Conservation (phyloP, 2,888 invertebrate genomes). For the Lochmaea capreae region DNA sequence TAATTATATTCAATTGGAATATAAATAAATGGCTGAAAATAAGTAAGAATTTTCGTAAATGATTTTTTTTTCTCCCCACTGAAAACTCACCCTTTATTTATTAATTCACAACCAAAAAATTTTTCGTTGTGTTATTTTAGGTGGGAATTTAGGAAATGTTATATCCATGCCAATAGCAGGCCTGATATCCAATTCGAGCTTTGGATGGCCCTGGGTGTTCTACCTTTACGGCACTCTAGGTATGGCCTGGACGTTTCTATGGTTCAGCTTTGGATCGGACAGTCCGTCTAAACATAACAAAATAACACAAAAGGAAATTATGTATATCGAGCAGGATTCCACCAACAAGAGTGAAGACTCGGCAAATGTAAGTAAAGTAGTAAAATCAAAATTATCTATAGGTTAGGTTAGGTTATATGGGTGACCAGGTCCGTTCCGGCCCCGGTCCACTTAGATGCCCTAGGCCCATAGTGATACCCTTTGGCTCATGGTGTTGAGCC, state of each 20-base stretch:
- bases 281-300: slow-evolving; percentile 72
- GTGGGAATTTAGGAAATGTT: slow-evolving; percentile 79
- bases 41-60: not conserved
- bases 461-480: too few relatives aligned
- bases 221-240: slow-evolving; percentile 78
- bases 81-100: not conserved
- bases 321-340: slow-evolving; percentile 71
- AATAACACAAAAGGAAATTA: slow-evolving; percentile 74
- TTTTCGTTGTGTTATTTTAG: slow-evolving; percentile 36
- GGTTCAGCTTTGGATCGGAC: slow-evolving; percentile 74
- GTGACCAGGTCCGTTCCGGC: too few relatives aligned
- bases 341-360: slow-evolving; percentile 66
- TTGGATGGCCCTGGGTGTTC: slow-evolving; percentile 85
- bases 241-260: slow-evolving; percentile 71
- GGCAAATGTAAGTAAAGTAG: slow-evolving; percentile 62
- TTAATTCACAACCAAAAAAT: not conserved
- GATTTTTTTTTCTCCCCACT: not conserved
- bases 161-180: slow-evolving; percentile 80
- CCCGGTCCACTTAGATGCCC: too few relatives aligned
- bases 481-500: too few relatives aligned
- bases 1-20: too few relatives aligned
- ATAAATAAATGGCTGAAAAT: too few relatives aligned
- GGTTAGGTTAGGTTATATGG: too few relatives aligned
- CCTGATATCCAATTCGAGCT: slow-evolving; percentile 73
- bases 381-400: too few relatives aligned